Base-by-base conservation (phyloP, 2,888 invertebrate species). In the Hirtodrosophila trivittata region DNA sequence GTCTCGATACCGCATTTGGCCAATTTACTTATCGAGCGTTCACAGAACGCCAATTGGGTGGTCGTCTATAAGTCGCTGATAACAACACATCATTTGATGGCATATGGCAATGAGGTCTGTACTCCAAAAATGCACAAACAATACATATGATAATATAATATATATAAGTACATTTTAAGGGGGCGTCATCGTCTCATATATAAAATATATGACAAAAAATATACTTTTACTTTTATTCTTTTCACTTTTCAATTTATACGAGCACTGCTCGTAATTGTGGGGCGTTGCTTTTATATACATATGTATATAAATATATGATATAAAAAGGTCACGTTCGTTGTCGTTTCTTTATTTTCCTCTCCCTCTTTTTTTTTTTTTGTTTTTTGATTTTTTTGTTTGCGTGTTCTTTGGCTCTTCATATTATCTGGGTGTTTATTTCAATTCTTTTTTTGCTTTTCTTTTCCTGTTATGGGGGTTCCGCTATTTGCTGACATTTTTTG, bases 1-100 rank as follows among this genome's bases (percentile, higher is more conserved):
- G 98, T 99, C 69, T 99, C 98, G 73, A 99, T 99, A 92, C 99
- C 99, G 88, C 98, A 99, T 92, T 93, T 99, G 92, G 99, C 99
- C 70, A 99, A 99, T 93, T 93, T 99, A 88, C 94, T 99, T 89
- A 97, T 99, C 89, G 99, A 99, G 92, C 93, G 99, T 88, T 98
- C 98, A 76, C 98, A 98, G 92, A 97, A 98, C 92, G 94, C 96
- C 83, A 98, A 97, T 91, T 99, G 99, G 99, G 97, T 99, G 76
- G 98, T 99, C 68, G 99, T 99, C 64, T 99, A 97, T 92, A 99
- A 99, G 92, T 95, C 98, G 49, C 94, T 99, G 78, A 97, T 99
- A 89, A 98, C 99, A 63, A 97, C 98, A 73, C 99, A 99, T 92
- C 98, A 99, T 92, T 93, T 99, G 91, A 97, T 99, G 94, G 99